phyloP scores from a whole-genome alignment of 1,140 invertebrate species.

The Cyphomyrmex costatus region DNA sequence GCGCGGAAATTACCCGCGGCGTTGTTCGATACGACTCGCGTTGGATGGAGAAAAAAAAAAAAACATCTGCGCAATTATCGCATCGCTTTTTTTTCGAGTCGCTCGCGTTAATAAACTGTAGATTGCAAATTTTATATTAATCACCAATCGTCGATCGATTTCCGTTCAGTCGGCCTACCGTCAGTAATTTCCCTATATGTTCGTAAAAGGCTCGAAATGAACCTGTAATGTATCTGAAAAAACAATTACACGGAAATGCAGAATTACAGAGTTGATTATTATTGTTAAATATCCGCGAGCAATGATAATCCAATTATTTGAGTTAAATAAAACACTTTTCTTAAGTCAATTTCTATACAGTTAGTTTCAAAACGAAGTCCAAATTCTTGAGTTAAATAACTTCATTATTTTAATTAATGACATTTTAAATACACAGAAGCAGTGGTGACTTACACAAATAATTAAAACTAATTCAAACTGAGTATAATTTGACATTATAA shows the following conservation, averaged over 20 bases:
- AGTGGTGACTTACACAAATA: too few species aligned
- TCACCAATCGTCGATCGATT: not conserved
- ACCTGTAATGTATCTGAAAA: not conserved
- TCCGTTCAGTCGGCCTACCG: not conserved
- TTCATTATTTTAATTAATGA: too few species aligned
- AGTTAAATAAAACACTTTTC: too few species aligned
- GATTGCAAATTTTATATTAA: slow-evolving; percentile 41
- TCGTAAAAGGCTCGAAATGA: slow-evolving; percentile 39
- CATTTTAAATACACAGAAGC: too few species aligned
- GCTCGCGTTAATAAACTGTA: slow-evolving; percentile 19
- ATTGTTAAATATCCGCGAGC: too few species aligned
- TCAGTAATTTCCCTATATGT: slow-evolving; percentile 8
- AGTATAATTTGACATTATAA: too few species aligned
- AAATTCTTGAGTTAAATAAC: too few species aligned
- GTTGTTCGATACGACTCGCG: not conserved
- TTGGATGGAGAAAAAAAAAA: not conserved
- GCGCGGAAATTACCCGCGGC: not conserved
- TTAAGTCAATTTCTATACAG: too few species aligned
- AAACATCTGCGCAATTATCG: slow-evolving; percentile 5
- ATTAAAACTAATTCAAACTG: too few species aligned
- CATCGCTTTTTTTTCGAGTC: not conserved
- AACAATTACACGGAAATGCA: slow-evolving; percentile 18
- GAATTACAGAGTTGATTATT: too few species aligned
- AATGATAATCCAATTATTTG: too few species aligned
- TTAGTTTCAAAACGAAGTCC: too few species aligned